Conservation (phyloP, 2,113 vertebrate species). For the Amazona vittata region DNA sequence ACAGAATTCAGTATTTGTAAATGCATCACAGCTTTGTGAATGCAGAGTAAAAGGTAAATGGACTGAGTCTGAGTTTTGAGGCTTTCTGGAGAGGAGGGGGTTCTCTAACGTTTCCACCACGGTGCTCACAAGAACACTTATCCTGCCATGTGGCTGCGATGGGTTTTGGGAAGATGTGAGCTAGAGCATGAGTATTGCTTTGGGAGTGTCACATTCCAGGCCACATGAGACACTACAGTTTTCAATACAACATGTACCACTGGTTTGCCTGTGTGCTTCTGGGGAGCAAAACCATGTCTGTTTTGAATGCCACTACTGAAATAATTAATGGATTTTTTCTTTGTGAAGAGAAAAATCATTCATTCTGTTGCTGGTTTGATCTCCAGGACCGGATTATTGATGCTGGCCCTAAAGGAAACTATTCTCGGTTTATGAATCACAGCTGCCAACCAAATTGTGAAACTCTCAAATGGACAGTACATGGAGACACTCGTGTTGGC, state of each 20-base stretch:
- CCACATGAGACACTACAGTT: slow-evolving; percentile 60
- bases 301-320: neutral
- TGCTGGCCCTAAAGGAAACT: slow-evolving; percentile 97
- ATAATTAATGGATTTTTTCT: neutral
- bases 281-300: neutral
- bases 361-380: neutral
- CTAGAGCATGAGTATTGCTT: slow-evolving; percentile 80
- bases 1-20: neutral
- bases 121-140: slow-evolving; percentile 19
- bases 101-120: neutral
- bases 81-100: neutral
- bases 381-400: slow-evolving; percentile 95
- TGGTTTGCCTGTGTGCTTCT: neutral
- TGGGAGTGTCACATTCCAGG: slow-evolving; percentile 77
- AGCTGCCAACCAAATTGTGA: slow-evolving; percentile 99
- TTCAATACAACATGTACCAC: slow-evolving; percentile 27
- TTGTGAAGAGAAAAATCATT: neutral
- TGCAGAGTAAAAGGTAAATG: neutral
- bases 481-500: slow-evolving; percentile 94
- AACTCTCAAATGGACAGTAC: slow-evolving; percentile 98
- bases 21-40: neutral
- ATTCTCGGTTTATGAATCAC: slow-evolving; percentile 98
- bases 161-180: slow-evolving; percentile 53
- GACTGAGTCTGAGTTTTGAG: neutral
- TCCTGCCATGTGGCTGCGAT: slow-evolving; percentile 27